A percentile compares a stretch with the other conserved stretches of the same genome.
phyloP scores from a whole-genome alignment of 2,888 invertebrate species.

The Trichopoda pennipes region DNA sequence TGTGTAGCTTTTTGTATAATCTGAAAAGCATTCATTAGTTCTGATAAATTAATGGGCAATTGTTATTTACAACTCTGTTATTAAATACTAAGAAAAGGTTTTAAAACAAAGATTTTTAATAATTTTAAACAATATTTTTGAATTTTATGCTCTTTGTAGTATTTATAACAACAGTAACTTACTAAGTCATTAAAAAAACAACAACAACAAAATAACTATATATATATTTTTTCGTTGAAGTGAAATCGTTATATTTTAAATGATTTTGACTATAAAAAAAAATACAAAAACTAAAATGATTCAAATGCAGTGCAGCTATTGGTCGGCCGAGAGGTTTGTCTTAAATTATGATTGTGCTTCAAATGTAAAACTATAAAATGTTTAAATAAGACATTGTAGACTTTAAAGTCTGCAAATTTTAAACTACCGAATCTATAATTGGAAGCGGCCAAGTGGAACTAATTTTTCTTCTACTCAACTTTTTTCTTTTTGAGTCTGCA shows the following conservation, averaged over 20 bases:
- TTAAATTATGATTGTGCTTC: slow-evolving; percentile 43
- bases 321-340: slow-evolving; percentile 10
- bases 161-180: slow-evolving; percentile 33
- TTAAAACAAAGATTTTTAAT: slow-evolving; percentile 41
- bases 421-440: slow-evolving; percentile 73
- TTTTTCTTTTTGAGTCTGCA: neutral
- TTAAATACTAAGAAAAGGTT: slow-evolving; percentile 52
- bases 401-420: slow-evolving; percentile 42
- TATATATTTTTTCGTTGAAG: slow-evolving; percentile 30
- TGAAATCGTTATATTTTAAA: slow-evolving; percentile 21
- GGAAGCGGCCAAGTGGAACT: slow-evolving; percentile 77
- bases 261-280: neutral
- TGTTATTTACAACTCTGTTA: slow-evolving; percentile 27
- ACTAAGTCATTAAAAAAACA: neutral
- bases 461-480: slow-evolving; percentile 68
- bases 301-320: slow-evolving; percentile 15
- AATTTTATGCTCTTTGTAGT: neutral
- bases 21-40: slow-evolving; percentile 21
- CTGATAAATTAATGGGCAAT: slow-evolving; percentile 33
- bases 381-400: slow-evolving; percentile 30
- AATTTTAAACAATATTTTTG: slow-evolving; percentile 10
- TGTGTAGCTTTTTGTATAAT: neutral
- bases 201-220: neutral
- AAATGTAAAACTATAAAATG: slow-evolving; percentile 49
- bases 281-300: slow-evolving; percentile 21